Evolutionary conservation across 2,113 vertebrate species (phyloP).

Genomic region (Todiramphus chloris): DNA sequence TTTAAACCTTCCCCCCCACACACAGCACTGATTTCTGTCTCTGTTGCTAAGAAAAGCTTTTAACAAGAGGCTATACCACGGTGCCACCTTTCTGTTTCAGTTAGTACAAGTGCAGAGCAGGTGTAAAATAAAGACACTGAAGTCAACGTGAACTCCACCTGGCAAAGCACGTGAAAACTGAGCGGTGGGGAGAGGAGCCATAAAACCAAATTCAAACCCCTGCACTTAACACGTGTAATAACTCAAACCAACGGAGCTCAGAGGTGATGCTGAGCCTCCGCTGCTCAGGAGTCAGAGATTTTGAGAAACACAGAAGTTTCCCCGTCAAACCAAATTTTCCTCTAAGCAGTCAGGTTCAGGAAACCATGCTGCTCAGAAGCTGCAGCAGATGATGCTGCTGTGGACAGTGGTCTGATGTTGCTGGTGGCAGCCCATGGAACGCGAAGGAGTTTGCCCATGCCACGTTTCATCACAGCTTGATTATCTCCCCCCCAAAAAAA

Average conservation of each 20-base stretch:
- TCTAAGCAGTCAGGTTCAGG: neutral
- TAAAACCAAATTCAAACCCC: neutral
- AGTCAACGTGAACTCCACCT: neutral
- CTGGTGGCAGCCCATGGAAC: neutral
- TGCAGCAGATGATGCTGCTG: neutral
- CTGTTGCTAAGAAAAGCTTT: neutral
- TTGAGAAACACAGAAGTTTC: neutral
- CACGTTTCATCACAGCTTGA: neutral
- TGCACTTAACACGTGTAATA: neutral
- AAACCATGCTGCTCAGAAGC: neutral
- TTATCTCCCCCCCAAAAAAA: neutral
- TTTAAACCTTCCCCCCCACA: neutral
- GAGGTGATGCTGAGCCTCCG: neutral
- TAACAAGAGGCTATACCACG: neutral
- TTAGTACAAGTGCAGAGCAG: neutral
- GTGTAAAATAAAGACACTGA: neutral
- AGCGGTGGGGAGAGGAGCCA: neutral
- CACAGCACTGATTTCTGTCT: neutral
- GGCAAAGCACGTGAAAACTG: neutral
- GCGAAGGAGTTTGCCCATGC: neutral
- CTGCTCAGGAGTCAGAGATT: neutral
- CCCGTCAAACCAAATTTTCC: neutral
- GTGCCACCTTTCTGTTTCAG: neutral
- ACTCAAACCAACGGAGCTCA: neutral
- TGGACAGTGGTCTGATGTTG: neutral